Evolutionary conservation across 2,888 invertebrate species (phyloP).

Genomic region (Agrypnus murinus): DNA sequence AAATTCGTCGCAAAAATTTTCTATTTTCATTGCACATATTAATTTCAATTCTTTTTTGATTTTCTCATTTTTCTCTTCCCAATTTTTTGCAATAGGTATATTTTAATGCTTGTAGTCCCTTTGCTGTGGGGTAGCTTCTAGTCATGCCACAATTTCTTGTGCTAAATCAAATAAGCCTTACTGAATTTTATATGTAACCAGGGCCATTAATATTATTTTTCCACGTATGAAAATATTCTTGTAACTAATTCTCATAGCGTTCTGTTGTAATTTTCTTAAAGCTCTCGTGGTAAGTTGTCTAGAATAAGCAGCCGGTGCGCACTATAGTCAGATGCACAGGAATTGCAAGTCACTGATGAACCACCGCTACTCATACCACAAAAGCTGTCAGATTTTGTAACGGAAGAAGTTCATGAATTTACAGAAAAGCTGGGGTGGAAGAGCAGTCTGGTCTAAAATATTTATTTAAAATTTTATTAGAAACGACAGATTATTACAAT

Average conservation of each 20-base stretch:
- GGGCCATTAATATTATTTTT: slow-evolving; percentile 78
- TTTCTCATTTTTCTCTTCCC: too few relatives aligned
- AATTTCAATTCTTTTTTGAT: too few relatives aligned
- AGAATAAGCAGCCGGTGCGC: slow-evolving; percentile 82
- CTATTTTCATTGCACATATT: too few relatives aligned
- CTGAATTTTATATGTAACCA: too few relatives aligned
- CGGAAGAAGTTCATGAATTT: slow-evolving; percentile 74
- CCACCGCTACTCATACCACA: slow-evolving; percentile 75
- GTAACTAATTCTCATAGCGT: slow-evolving; percentile 81
- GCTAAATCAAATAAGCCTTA: too few relatives aligned
- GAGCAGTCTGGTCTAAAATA: slow-evolving; percentile 66
- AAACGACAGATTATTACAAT: too few relatives aligned
- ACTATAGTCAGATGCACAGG: slow-evolving; percentile 70
- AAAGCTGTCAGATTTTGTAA: slow-evolving; percentile 88
- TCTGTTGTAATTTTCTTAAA: slow-evolving; percentile 80
- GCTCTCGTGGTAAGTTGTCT: slow-evolving; percentile 79
- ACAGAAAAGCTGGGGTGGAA: slow-evolving; percentile 81
- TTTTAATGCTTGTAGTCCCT: too few relatives aligned
- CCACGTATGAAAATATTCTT: slow-evolving; percentile 68
- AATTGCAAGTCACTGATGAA: slow-evolving; percentile 73
- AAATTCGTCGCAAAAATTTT: too few relatives aligned
- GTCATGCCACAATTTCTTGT: too few relatives aligned
- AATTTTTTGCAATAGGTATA: too few relatives aligned
- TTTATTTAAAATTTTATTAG: too few relatives aligned
- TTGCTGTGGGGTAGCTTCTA: too few relatives aligned